Evolutionary conservation across 2,888 invertebrate species (phyloP), one percentile per base, ranked within the genome.

Genomic region (Plebejus anna): DNA sequence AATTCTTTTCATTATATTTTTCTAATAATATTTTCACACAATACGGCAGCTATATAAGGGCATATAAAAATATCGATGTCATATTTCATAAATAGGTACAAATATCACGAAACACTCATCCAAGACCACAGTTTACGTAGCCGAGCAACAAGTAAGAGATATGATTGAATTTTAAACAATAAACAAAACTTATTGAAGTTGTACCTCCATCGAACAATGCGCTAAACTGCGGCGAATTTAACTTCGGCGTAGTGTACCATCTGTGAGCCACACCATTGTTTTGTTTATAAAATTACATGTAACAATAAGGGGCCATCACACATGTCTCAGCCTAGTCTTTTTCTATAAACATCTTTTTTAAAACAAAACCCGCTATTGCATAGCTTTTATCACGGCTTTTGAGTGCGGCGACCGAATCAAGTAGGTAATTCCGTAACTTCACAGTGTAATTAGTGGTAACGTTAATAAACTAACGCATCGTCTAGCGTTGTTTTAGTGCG

Each of bases 91-190:
- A 47, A 9, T 9, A 47, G 59, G 28, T 36, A 47, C 47, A 11
- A 47, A 11, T 9, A 47, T 42, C 47, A 47, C 7, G 6, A 9
- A 47, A 47, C 47, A 47, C 2, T 9, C 0, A 47, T 13, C 42
- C 32, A 78, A 75, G 75, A 77, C 70, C 77, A 61, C n/a, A 76
- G 70, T 57, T 61, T 61, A 57, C 42, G 73, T 36, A 22, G 36
- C 42, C 70, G 16, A 75, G 66, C 38, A 76, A 79, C 80, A 80
- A 73, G 73, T 73, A 51, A 73, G 73, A 73, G 73, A 73, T 73
- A 73, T 73, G 73, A 78, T 79, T 78, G 78, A 79, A 80, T 79
- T 80, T 80, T 78, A 76, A 73, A 76, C 76, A 76, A 72, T 76
- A 76, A 76, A 76, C 76, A 76, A 76, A 76, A 76, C 38, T 76